phyloP scores from a whole-genome alignment of 2,888 invertebrate species.

The Eupeodes luniger region DNA sequence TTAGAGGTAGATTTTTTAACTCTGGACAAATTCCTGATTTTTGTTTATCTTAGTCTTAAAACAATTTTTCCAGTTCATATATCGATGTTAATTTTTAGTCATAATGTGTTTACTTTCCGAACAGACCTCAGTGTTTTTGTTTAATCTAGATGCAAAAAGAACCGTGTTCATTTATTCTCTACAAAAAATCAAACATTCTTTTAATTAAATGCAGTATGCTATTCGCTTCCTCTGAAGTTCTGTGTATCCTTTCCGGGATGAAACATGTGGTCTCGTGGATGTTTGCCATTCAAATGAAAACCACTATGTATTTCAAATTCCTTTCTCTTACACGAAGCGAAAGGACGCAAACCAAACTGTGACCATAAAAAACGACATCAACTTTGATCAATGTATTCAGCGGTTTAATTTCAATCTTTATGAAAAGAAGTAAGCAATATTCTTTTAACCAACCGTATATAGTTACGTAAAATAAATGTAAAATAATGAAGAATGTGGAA shows the following conservation, averaged over 20 bases:
- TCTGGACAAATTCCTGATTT: too few species aligned
- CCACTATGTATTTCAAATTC: constrained; percentile 47
- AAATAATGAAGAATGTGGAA: background rate
- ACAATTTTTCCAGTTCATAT: too few species aligned
- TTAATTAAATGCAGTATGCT: constrained; percentile 30
- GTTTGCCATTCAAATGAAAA: constrained; percentile 51
- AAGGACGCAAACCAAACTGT: constrained; percentile 37
- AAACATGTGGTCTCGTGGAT: constrained; percentile 30
- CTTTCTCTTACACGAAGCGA: constrained; percentile 33
- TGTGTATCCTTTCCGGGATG: constrained; percentile 9
- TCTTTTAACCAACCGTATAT: constrained; percentile 4
- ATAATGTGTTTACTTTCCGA: background rate
- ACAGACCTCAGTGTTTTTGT: background rate
- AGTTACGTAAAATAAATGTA: background rate
- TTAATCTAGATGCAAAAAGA: background rate
- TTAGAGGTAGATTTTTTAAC: too few species aligned
- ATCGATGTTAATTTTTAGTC: too few species aligned
- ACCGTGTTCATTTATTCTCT: background rate
- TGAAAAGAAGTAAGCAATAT: background rate
- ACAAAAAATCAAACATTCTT: constrained; percentile 15
- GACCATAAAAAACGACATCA: constrained; percentile 35
- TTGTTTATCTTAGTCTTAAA: too few species aligned
- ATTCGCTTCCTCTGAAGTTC: background rate
- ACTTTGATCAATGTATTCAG: constrained; percentile 33
- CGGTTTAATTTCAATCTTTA: constrained; percentile 36